phyloP scores from a whole-genome alignment of 1,140 invertebrate species.

The Aphis gossypii region DNA sequence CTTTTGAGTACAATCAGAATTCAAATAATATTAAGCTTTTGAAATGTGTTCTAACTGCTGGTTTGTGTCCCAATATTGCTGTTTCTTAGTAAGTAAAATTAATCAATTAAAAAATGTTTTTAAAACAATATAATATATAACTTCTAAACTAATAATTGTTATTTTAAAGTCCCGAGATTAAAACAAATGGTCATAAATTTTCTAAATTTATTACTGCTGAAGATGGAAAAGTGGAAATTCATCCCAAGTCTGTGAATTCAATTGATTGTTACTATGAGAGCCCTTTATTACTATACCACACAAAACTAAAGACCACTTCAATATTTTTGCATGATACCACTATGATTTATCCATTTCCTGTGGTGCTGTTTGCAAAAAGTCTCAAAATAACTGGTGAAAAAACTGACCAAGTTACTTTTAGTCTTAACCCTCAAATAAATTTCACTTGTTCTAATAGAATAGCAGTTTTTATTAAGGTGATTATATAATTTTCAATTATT shows the following conservation, averaged over 20 bases:
- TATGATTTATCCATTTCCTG: conserved; percentile 73
- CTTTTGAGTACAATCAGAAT: conserved; percentile 74
- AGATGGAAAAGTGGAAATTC: conserved; percentile 70
- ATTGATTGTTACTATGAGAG: conserved; percentile 68
- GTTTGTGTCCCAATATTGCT: conserved; percentile 89
- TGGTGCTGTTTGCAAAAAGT: conserved; percentile 77
- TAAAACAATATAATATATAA: neutral
- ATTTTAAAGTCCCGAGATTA: conserved; percentile 53
- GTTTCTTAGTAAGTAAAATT: conserved; percentile 65
- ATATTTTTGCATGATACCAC: conserved; percentile 77
- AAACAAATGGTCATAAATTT: conserved; percentile 48
- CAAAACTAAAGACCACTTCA: conserved; percentile 69
- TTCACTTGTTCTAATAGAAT: conserved; percentile 64
- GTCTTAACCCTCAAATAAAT: conserved; percentile 60
- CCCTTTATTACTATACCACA: conserved; percentile 74
- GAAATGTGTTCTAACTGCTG: conserved; percentile 84
- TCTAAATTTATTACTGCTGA: conserved; percentile 66
- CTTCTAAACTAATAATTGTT: neutral
- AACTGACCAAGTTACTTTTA: conserved; percentile 62
- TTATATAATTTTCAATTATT: neutral
- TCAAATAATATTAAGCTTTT: conserved; percentile 78
- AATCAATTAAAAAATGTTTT: neutral
- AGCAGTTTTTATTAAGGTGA: conserved; percentile 68
- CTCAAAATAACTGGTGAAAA: conserved; percentile 65
- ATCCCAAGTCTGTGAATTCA: conserved; percentile 76